Evolutionary conservation across 2,113 vertebrate species (phyloP), one percentile per base, ranked within the genome.

Genomic region (Hypanus sabinus): DNA sequence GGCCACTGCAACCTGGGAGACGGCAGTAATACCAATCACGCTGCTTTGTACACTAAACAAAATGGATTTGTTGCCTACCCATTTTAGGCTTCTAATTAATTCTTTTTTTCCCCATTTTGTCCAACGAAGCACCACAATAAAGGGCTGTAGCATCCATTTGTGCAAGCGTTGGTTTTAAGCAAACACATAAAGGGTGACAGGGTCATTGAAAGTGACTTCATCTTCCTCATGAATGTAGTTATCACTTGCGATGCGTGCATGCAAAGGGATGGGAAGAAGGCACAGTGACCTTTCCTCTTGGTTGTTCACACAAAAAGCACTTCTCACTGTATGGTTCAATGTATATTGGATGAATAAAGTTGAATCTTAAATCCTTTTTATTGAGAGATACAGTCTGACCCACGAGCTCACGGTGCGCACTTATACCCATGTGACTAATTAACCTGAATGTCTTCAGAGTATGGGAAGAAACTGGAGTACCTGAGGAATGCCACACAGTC

Each of bases 81-180:
- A 73, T 73, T 93, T 93, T 71, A 46, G 90, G 68, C 36, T 73
- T 71, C 90, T 93, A 93, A 93, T 93, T 93, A 93, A 93, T 93
- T 93, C 91, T 93, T 93, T 93, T 93, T 93, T 93, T 93, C 73
- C 73, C 91, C 46, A 68, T 93, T 93, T 73, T 93, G 91, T 93
- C 68, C 70, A 55, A 65, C 55, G 70, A 46, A 70, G 68, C 38
- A 93, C 73, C 91, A 93, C 91, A 93, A 93, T 93, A 93, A 93
- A 93, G 68, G 73, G 70, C 70, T 65, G 70, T 92, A 70, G 68
- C 70, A 92, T 71, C 70, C 91, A 93, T 73, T 93, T 93, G 70
- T 93, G 91, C 91, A 93, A 73, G 91, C 68, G 91, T 73, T 93
- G 91, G 91, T 93, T 93, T 93, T 93, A 93, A 71, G 91, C 91